Conservation (phyloP, 2,797 vertebrate genomes). For the Luscinia megarhynchos region DNA sequence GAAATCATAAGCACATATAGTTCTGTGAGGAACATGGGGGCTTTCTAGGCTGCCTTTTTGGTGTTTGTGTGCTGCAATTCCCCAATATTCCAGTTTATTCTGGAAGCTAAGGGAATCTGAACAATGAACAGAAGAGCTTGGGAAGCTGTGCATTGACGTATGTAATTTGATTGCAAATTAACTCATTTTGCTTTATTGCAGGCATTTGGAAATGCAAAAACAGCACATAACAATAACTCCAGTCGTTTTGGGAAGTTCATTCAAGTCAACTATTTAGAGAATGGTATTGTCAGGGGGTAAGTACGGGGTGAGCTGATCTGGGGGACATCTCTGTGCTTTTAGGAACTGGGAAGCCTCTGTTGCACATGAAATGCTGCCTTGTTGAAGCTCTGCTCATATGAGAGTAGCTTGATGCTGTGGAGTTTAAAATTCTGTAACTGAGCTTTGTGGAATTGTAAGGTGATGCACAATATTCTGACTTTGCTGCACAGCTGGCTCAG, state of each 20-base stretch:
- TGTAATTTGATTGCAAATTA: not conserved
- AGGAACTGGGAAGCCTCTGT: not conserved
- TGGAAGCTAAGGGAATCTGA: not conserved
- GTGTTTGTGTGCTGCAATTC: not conserved
- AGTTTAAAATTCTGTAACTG: not conserved
- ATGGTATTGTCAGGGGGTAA: constrained; percentile 94
- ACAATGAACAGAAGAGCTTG: not conserved
- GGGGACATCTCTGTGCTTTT: not conserved
- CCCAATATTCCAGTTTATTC: not conserved
- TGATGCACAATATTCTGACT: not conserved
- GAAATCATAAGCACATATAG: not conserved
- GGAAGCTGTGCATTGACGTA: not conserved
- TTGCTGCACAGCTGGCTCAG: not conserved
- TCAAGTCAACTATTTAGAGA: constrained; percentile 97
- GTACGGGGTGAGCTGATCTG: not conserved
- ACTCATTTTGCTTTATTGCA: constrained; percentile 62
- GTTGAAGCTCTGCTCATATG: not conserved
- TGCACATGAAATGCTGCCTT: not conserved
- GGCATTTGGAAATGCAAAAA: constrained; percentile 98
- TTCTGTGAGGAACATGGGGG: not conserved
- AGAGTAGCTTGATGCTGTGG: not conserved
- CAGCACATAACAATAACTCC: constrained; percentile 98
- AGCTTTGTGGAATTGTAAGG: not conserved
- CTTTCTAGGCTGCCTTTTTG: not conserved
- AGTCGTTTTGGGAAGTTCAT: constrained; percentile 99